Evolutionary conservation across 2,113 vertebrate genomes (phyloP).

Genomic region (Oceanodroma tethys): DNA sequence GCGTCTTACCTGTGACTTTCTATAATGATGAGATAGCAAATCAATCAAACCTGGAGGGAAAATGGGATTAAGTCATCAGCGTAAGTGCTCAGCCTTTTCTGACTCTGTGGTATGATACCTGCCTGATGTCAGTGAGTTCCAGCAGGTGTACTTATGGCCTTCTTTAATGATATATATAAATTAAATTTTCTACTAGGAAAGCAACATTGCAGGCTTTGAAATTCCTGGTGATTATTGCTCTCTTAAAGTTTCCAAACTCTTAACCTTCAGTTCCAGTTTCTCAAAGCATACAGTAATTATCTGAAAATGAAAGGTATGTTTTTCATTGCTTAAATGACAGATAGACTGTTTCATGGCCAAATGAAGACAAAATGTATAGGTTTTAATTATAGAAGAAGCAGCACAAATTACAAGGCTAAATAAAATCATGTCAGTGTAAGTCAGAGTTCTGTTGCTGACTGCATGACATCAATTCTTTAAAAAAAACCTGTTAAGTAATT

Average conservation of each 20-base stretch:
- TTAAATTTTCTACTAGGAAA: neutral
- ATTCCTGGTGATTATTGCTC: neutral
- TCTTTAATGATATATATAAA: too few species aligned
- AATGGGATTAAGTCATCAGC: neutral
- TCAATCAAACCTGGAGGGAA: neutral
- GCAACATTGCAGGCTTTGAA: neutral
- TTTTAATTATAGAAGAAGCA: neutral
- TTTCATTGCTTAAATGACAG: neutral
- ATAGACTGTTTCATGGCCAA: neutral
- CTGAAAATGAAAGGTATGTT: neutral
- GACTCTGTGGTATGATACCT: neutral
- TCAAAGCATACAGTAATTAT: neutral
- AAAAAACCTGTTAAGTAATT: neutral
- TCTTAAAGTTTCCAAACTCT: neutral
- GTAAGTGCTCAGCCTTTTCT: neutral
- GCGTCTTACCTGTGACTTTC: neutral
- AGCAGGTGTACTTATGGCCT: neutral
- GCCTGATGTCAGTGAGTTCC: neutral
- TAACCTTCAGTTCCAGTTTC: neutral
- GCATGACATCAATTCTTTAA: neutral
- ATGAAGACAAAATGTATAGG: neutral
- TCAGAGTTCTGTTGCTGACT: neutral
- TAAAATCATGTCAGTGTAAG: neutral
- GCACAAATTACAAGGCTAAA: neutral
- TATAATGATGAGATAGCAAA: neutral